These are phyloP conservation scores for Campylomormyrus numenius DNA, from an alignment of 2,113 vertebrate genomes.

Conservation along the genomic window DNA sequence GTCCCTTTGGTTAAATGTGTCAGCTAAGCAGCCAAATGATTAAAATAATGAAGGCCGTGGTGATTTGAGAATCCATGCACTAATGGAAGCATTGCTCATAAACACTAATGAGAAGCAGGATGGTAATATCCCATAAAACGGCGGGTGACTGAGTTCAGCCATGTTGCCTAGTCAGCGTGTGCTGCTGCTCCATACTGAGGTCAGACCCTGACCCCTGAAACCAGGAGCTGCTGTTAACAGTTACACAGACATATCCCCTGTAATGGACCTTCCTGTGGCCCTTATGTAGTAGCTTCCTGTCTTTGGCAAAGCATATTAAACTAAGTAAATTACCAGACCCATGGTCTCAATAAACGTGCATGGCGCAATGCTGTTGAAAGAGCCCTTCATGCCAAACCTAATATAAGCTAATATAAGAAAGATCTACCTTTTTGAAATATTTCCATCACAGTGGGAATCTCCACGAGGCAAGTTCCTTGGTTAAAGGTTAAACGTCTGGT, in stretches of 20 bases:
- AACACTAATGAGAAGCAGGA: constrained; percentile 19
- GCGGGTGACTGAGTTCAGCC: neutral
- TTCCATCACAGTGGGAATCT: neutral
- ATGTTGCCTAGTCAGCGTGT: constrained; percentile 43
- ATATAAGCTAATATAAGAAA: neutral
- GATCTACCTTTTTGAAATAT: neutral
- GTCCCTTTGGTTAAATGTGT: neutral
- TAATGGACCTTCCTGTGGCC: neutral
- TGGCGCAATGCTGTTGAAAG: neutral
- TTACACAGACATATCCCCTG: constrained; percentile 33
- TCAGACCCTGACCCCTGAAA: constrained; percentile 46
- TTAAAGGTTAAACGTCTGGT: neutral
- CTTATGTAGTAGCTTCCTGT: neutral
- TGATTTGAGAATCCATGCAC: constrained; percentile 1
- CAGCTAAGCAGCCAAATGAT: neutral
- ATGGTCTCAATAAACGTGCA: neutral
- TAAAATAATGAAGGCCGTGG: neutral
- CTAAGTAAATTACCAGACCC: neutral
- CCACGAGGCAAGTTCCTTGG: neutral
- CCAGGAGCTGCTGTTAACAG: constrained; percentile 43
- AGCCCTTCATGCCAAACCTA: neutral
- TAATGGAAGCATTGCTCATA: neutral
- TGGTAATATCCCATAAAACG: neutral
- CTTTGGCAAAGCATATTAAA: neutral
- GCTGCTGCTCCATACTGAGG: constrained; percentile 40